Percentiles rank a stretch among this genome's conserved stretches.
Evolutionary conservation across 2,888 invertebrate genomes (phyloP).

Genomic region (Exephanes ischioxanthus): DNA sequence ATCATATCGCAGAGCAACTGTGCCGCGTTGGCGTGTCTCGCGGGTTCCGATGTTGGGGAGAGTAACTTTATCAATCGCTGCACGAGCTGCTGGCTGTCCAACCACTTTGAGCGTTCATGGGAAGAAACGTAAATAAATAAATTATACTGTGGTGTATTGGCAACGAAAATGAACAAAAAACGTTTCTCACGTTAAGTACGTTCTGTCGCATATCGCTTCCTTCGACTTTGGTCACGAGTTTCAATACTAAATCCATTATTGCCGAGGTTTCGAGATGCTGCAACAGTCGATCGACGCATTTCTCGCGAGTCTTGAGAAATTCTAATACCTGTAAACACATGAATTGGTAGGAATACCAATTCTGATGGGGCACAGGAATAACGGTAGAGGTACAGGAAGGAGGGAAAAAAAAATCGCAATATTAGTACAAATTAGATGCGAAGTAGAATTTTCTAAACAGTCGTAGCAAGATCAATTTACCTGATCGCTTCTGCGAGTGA

Average conservation of each 20-base stretch:
- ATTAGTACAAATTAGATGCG: conserved; percentile 44
- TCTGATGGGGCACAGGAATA: conserved; percentile 85
- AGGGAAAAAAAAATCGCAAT: conserved; percentile 20
- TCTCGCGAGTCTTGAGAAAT: conserved; percentile 94
- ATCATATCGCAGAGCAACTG: conserved; percentile 96
- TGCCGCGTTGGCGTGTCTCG: conserved; percentile 94
- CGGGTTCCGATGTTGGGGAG: conserved; percentile 89
- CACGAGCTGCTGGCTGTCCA: conserved; percentile 94
- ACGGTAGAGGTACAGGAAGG: conserved; percentile 67
- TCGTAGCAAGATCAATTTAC: conserved; percentile 83
- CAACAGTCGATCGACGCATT: conserved; percentile 94
- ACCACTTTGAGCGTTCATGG: conserved; percentile 89
- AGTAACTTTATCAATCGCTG: conserved; percentile 91
- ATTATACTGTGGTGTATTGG: conserved; percentile 33
- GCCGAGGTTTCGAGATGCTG: conserved; percentile 97
- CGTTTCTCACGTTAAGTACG: conserved; percentile 88
- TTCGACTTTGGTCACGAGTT: conserved; percentile 94
- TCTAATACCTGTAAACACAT: conserved; percentile 96
- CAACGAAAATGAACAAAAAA: conserved; percentile 7
- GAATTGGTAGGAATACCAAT: conserved; percentile 97
- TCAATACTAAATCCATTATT: conserved; percentile 96
- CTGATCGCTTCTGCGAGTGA: conserved; percentile 95
- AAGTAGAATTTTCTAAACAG: neutral
- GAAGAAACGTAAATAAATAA: conserved; percentile 49
- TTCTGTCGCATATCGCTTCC: conserved; percentile 90